Percentiles rank a stretch among this genome's conserved stretches.
phyloP scores from a whole-genome alignment of 1,140 invertebrate species.

The Aphaenogaster rudis region DNA sequence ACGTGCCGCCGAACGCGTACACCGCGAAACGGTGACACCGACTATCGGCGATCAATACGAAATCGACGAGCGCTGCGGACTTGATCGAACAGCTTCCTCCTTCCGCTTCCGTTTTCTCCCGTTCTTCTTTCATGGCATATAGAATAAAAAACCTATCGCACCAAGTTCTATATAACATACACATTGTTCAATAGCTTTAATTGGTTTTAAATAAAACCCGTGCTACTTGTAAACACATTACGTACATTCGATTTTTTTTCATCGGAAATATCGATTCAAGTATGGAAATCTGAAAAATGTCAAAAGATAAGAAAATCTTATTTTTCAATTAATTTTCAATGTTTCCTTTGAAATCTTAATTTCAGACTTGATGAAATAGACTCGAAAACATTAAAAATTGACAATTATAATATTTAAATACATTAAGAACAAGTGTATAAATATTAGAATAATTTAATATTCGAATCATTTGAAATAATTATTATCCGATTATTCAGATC shows the following conservation, averaged over 20 bases:
- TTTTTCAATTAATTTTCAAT: neutral
- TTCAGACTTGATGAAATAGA: neutral
- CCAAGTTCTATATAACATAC: neutral
- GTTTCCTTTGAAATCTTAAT: constrained; percentile 5
- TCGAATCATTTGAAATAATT: neutral
- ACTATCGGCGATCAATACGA: neutral
- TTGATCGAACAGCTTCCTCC: constrained; percentile 62
- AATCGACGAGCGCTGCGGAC: constrained; percentile 46
- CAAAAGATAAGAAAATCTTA: neutral
- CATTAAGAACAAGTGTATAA: neutral
- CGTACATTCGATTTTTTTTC: neutral
- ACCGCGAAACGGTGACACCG: constrained; percentile 35
- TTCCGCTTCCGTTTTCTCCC: constrained; percentile 4
- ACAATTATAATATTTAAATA: neutral
- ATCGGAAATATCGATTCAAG: neutral
- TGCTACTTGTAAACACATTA: neutral
- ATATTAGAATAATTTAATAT: constrained; percentile 2
- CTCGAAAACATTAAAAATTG: neutral
- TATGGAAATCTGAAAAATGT: neutral
- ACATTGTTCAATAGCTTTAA: neutral
- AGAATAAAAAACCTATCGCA: neutral
- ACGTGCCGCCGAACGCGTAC: neutral
- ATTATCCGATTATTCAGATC: neutral
- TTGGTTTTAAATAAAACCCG: neutral
- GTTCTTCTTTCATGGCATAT: neutral